phyloP scores from a whole-genome alignment of 2,113 vertebrate species.

The Chaetops frenatus region DNA sequence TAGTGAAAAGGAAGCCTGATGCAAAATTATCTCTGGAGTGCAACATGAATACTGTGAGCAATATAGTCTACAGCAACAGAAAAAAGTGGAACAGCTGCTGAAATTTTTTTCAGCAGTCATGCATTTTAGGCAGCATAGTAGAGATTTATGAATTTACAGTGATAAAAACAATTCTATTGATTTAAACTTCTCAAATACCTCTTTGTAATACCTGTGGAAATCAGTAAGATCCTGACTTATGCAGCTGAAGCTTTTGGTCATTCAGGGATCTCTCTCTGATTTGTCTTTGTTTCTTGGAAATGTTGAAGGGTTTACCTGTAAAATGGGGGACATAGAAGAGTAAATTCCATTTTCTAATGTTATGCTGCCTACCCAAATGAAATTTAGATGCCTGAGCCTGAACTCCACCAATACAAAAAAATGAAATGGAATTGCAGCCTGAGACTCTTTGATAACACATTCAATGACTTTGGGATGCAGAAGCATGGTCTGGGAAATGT shows the following conservation, averaged over 20 bases:
- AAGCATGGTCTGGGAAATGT: not conserved
- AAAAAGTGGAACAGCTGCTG: not conserved
- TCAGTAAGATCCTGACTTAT: not conserved
- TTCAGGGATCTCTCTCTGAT: not conserved
- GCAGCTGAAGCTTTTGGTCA: not conserved
- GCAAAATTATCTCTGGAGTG: not conserved
- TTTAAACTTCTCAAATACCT: not conserved
- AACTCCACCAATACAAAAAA: not conserved
- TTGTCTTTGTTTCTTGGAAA: not conserved
- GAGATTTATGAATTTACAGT: not conserved
- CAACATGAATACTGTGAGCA: not conserved
- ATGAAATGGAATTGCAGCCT: not conserved
- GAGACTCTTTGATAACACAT: not conserved
- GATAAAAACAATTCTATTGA: not conserved
- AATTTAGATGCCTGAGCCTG: not conserved
- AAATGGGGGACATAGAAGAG: not conserved
- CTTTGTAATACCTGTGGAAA: not conserved
- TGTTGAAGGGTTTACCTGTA: not conserved
- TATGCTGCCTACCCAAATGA: not conserved
- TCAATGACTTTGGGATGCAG: not conserved
- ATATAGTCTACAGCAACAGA: not conserved
- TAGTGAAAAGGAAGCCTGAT: not conserved
- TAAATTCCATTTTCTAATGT: not conserved
- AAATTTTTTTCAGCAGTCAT: not conserved
- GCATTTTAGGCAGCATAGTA: not conserved